Conservation (phyloP, 2,797 vertebrate genomes). For the Lagodon rhomboides region DNA sequence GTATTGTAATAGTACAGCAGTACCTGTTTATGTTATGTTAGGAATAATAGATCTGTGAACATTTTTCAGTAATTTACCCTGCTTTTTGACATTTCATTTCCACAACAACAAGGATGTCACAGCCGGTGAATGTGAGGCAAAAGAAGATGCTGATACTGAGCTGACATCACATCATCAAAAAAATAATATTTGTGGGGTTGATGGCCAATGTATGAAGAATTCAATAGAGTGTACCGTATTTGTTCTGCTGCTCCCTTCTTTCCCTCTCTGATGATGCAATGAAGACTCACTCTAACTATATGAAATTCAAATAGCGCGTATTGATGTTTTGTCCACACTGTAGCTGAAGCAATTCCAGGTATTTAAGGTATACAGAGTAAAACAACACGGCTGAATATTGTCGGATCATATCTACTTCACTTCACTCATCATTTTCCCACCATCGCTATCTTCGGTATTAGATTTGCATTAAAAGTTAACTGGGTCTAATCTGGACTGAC, state of each 20-base stretch:
- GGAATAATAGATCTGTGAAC: no score
- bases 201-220: not conserved
- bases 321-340: not conserved
- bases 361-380: not conserved
- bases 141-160: constrained; percentile 7
- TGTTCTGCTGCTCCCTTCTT: not conserved
- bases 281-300: constrained; percentile 1
- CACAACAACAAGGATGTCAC: constrained; percentile 17
- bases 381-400: not conserved
- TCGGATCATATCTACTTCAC: not conserved
- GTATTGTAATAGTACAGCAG: not conserved
- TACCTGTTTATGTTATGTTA: no score
- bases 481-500: no score
- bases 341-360: not conserved
- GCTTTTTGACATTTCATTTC: not conserved
- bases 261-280: constrained; percentile 1
- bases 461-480: no score
- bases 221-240: not conserved
- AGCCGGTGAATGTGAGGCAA: not conserved
- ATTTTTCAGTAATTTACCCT: not conserved
- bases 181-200: constrained; percentile 10
- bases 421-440: constrained; percentile 1
- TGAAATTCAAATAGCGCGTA: constrained; percentile 3
- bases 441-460: not conserved
- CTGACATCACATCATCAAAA: constrained; percentile 8